Conservation (phyloP, 2,113 vertebrate genomes). For the Cathartes aura region DNA sequence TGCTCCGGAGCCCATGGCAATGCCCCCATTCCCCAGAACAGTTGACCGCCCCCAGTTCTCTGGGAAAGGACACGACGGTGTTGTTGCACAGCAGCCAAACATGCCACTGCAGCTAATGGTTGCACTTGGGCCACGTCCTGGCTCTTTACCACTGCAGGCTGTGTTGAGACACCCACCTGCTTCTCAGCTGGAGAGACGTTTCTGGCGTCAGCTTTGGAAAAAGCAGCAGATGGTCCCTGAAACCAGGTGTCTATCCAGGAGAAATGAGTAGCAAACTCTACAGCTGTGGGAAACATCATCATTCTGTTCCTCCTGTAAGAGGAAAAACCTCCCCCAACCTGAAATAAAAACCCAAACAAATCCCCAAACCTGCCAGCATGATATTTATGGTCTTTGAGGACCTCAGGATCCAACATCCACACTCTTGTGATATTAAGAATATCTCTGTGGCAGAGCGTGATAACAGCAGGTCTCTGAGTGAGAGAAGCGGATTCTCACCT, state of each 20-base stretch:
- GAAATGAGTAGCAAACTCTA: neutral
- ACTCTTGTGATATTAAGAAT: neutral
- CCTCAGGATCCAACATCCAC: neutral
- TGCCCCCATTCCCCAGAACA: accelerated
- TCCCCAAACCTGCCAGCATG: neutral
- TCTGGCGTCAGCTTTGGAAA: neutral
- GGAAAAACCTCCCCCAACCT: neutral
- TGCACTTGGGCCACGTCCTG: neutral
- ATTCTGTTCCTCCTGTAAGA: neutral
- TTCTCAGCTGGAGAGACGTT: neutral
- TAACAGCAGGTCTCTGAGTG: neutral
- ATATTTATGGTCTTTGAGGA: neutral
- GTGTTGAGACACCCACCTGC: neutral
- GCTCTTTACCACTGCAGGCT: neutral
- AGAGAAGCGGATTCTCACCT: neutral
- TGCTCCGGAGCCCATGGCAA: neutral
- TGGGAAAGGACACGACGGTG: accelerated
- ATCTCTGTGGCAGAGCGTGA: neutral
- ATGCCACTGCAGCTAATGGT: neutral
- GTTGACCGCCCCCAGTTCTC: neutral
- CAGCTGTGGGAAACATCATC: neutral
- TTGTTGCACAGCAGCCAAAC: neutral
- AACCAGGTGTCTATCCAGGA: neutral
- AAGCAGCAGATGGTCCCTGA: neutral
- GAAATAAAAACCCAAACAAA: neutral